A percentile compares a stretch with the other conserved stretches of the same genome.
These are phyloP conservation scores for Conops quadrifasciatus DNA, from an alignment of 2,888 invertebrate species.

Conservation along the genomic window DNA sequence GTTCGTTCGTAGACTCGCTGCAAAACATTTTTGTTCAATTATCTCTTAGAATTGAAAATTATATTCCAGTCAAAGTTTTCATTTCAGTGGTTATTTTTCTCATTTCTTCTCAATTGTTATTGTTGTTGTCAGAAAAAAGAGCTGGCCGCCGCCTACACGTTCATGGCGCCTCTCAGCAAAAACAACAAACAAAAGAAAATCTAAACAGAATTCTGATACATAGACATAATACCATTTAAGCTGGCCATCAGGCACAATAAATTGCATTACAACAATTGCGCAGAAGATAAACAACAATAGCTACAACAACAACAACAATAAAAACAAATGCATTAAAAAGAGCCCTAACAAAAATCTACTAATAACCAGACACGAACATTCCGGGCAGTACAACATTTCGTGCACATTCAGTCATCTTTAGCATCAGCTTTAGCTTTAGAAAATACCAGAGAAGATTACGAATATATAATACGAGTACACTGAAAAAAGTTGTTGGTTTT, in stretches of 20 bases:
- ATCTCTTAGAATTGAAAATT: conserved; percentile 11
- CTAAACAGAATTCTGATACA: conserved; percentile 16
- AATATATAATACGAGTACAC: too few species aligned
- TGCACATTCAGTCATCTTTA: background rate
- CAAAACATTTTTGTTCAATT: background rate
- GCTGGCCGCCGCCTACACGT: conserved; percentile 18
- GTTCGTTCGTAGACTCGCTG: background rate
- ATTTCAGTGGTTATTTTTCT: background rate
- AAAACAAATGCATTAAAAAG: conserved; percentile 10
- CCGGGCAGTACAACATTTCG: background rate
- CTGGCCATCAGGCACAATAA: background rate
- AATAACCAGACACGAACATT: conserved; percentile 20
- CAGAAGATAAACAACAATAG: background rate
- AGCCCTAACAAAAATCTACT: conserved; percentile 6
- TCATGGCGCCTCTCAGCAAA: conserved; percentile 16
- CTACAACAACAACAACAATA: conserved; percentile 24
- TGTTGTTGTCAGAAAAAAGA: background rate
- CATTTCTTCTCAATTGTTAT: background rate
- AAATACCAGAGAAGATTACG: background rate
- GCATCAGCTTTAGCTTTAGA: background rate
- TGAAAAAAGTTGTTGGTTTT: too few species aligned
- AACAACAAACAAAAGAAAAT: conserved; percentile 12
- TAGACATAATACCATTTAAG: background rate
- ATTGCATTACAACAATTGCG: conserved; percentile 5
- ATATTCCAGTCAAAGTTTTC: conserved; percentile 16